A percentile compares a stretch with the other conserved stretches of the same genome.
Conservation (phyloP, 2,113 vertebrate genomes). For the Ploceus nigricollis region DNA sequence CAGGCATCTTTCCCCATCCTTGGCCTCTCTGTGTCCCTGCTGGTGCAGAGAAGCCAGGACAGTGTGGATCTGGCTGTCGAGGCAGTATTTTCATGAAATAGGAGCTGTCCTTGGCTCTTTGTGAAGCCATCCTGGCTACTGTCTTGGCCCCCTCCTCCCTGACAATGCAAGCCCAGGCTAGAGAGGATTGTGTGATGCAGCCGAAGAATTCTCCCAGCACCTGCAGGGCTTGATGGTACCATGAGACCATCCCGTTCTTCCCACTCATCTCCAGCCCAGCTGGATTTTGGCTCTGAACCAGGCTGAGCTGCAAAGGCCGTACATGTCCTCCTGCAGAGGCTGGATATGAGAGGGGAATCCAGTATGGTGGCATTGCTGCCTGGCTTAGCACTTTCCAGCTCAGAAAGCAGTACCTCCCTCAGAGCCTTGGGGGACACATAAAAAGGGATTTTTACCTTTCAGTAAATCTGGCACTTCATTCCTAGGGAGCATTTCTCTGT, state of each 20-base stretch:
- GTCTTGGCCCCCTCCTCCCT: not conserved
- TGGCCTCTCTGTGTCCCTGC: not conserved
- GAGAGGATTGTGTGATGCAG: not conserved
- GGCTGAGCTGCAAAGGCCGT: not conserved
- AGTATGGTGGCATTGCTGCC: not conserved
- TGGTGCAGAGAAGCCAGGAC: not conserved
- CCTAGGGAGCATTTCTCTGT: not conserved
- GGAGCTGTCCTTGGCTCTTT: not conserved
- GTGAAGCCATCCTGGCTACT: not conserved
- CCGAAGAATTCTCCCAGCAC: not conserved
- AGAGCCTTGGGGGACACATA: not conserved
- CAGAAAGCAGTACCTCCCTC: not conserved
- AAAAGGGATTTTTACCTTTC: constrained; percentile 11
- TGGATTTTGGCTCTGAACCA: not conserved
- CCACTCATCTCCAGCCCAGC: not conserved
- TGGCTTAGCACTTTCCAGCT: not conserved
- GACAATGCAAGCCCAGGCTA: too few species aligned
- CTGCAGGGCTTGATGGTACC: not conserved
- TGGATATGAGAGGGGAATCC: not conserved
- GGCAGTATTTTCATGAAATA: not conserved
- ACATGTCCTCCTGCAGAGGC: not conserved
- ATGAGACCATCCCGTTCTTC: not conserved
- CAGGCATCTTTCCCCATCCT: not conserved
- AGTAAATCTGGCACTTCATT: not conserved
- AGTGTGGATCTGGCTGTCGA: not conserved